These are phyloP conservation scores for Aptenodytes forsteri DNA, from an alignment of 2,113 vertebrate species.

Conservation along the genomic window DNA sequence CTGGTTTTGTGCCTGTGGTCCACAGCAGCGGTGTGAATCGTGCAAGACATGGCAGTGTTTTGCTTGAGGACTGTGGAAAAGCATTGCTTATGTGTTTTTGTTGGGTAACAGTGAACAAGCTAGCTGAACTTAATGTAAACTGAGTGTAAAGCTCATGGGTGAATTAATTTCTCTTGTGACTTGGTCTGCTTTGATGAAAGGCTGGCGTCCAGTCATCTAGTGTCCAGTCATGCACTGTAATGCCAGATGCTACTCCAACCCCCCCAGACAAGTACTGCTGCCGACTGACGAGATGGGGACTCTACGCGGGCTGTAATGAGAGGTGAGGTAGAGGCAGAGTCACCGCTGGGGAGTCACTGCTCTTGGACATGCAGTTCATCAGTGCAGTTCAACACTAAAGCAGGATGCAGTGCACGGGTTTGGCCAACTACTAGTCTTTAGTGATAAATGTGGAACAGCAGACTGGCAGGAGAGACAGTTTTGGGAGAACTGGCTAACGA, in stretches of 20 bases:
- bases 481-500: neutral
- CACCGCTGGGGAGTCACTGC: fast-evolving
- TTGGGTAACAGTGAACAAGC: neutral
- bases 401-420: fast-evolving
- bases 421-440: neutral
- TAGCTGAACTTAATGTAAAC: neutral
- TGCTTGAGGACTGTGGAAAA: neutral
- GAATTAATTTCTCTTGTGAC: neutral
- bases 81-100: neutral
- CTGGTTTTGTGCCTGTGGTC: neutral
- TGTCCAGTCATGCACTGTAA: neutral
- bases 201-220: neutral
- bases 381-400: fast-evolving
- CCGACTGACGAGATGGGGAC: fast-evolving
- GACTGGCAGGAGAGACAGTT: neutral
- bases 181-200: neutral
- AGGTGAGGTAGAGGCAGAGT: neutral
- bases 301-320: fast-evolving
- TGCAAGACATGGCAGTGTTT: neutral
- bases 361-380: neutral
- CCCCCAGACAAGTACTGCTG: neutral
- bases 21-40: neutral
- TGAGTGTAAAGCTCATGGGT: neutral
- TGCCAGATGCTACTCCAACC: neutral
- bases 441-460: neutral